Percentiles rank a stretch among this genome's conserved stretches.
phyloP scores from a whole-genome alignment of 1,140 invertebrate genomes.

The Telenomus remus region DNA sequence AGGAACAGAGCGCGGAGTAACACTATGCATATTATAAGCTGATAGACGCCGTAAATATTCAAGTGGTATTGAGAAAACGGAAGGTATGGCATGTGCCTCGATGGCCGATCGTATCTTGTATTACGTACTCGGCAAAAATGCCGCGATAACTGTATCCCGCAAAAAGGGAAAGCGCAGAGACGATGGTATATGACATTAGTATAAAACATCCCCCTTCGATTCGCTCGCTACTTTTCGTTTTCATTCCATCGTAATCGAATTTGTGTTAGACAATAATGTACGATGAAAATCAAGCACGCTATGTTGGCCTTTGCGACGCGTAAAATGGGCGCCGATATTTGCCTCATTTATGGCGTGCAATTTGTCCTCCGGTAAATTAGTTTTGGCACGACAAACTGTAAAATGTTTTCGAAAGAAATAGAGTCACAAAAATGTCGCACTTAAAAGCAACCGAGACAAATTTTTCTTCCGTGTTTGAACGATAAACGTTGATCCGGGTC shows the following conservation, averaged over 20 bases:
- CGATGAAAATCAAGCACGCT: too few relatives aligned
- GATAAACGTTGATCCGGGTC: too few relatives aligned
- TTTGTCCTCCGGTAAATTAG: too few relatives aligned
- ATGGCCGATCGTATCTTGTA: conserved; percentile 3
- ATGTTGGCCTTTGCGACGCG: too few relatives aligned
- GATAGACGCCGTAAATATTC: conserved; percentile 27
- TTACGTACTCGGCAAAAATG: background rate
- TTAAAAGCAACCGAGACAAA: too few relatives aligned
- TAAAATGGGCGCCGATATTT: too few relatives aligned
- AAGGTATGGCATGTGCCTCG: conserved; percentile 18
- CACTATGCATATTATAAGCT: conserved; percentile 26
- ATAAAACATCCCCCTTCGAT: background rate
- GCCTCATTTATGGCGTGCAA: too few relatives aligned
- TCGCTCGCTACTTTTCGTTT: background rate
- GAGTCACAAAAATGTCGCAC: too few relatives aligned
- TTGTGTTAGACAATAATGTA: too few relatives aligned
- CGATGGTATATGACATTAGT: background rate
- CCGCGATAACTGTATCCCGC: background rate
- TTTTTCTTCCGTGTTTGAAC: too few relatives aligned
- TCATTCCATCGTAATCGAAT: background rate
- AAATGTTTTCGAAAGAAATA: too few relatives aligned
- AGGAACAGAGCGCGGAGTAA: conserved; percentile 7
- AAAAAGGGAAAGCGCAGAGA: conserved; percentile 1
- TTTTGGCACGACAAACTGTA: too few relatives aligned
- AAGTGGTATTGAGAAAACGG: conserved; percentile 19